These are phyloP conservation scores for Potorous gilbertii DNA, from an alignment of 2,797 vertebrate species.

Conservation along the genomic window DNA sequence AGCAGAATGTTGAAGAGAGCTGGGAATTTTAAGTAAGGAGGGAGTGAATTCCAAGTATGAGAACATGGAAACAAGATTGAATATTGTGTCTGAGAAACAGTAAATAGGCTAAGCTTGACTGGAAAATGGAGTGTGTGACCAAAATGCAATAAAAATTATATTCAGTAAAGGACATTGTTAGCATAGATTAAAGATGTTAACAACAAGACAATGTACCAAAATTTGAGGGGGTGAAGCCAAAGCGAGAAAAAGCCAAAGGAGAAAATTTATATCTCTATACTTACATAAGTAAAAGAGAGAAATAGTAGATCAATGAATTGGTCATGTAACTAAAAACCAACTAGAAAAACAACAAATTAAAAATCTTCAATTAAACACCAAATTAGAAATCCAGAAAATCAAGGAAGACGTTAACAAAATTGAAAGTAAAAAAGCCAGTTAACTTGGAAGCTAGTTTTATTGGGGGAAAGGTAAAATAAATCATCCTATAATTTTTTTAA, in stretches of 20 bases:
- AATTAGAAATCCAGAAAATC: background rate
- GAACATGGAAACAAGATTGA: background rate
- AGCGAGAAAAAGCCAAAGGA: background rate
- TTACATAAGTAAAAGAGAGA: background rate
- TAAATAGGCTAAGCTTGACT: background rate
- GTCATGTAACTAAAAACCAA: background rate
- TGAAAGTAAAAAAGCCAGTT: background rate
- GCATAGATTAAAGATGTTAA: background rate
- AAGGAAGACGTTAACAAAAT: background rate
- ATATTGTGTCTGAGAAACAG: background rate
- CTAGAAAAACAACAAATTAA: background rate
- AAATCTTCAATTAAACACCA: background rate
- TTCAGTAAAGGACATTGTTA: background rate
- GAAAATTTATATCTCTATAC: background rate
- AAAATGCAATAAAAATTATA: background rate
- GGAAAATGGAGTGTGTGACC: too few relatives aligned
- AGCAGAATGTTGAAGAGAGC: background rate
- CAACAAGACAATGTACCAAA: background rate
- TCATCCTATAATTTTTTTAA: background rate
- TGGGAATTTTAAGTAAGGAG: background rate
- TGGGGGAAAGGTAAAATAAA: background rate
- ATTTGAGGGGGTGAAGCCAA: background rate
- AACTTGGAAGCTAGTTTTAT: background rate
- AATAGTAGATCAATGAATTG: background rate
- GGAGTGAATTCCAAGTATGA: background rate